Conservation (phyloP, 2,797 vertebrate species). For the Parambassis ranga region DNA sequence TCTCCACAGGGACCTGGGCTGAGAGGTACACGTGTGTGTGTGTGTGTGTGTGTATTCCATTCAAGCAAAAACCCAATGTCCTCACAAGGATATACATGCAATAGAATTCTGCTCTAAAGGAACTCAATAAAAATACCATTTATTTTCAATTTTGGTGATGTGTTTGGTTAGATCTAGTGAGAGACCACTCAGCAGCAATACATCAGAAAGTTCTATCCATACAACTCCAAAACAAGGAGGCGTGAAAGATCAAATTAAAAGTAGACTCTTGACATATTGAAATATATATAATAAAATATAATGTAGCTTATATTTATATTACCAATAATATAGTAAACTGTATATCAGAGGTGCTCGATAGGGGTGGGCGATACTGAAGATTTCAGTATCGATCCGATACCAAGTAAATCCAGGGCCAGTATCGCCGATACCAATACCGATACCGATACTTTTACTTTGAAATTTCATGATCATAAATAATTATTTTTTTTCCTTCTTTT, state of each 20-base stretch:
- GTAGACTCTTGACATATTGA: too few species aligned
- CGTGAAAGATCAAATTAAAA: background rate
- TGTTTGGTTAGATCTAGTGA: background rate
- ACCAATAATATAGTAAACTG: too few species aligned
- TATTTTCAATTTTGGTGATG: background rate
- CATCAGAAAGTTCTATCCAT: background rate
- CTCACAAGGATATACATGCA: background rate
- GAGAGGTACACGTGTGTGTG: background rate
- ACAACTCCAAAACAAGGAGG: too few species aligned
- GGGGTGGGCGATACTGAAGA: too few species aligned
- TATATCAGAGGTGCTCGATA: too few species aligned
- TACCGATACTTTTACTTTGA: too few species aligned
- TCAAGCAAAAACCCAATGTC: background rate
- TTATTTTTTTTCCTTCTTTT: too few species aligned
- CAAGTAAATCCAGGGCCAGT: too few species aligned
- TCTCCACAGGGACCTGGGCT: constrained; percentile 4
- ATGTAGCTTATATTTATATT: background rate
- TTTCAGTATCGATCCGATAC: too few species aligned
- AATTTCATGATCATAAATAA: too few species aligned
- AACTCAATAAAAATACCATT: background rate
- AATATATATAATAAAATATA: too few species aligned
- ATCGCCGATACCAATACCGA: too few species aligned
- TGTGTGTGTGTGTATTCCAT: background rate
- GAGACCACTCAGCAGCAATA: background rate
- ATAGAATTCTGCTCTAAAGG: background rate